phyloP scores from a whole-genome alignment of 2,888 invertebrate genomes.

The Caenorhabditis sp. region DNA sequence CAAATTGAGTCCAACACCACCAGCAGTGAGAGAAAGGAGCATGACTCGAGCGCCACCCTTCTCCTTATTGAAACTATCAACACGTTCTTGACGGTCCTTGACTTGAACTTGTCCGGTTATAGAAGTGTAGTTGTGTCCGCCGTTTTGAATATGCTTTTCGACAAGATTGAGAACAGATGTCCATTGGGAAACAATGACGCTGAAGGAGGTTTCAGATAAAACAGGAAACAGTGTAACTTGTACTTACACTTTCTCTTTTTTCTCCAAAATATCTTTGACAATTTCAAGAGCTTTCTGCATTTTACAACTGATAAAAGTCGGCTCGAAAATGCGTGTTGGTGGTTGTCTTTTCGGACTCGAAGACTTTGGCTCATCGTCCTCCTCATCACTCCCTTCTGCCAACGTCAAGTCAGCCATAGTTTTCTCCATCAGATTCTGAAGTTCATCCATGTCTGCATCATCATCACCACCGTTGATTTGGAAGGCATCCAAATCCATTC shows the following conservation, averaged over 20 bases:
- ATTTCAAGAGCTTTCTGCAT: conserved; percentile 64
- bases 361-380: background rate
- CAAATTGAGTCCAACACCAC: conserved; percentile 95
- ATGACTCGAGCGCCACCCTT: conserved; percentile 86
- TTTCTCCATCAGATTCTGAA: conserved; percentile 66
- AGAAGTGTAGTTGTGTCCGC: conserved; percentile 85
- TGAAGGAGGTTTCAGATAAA: conserved; percentile 43
- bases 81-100: conserved; percentile 82
- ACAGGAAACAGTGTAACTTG: background rate
- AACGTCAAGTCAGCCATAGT: conserved; percentile 74
- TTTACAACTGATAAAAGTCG: conserved; percentile 56
- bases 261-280: conserved; percentile 62
- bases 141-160: conserved; percentile 86
- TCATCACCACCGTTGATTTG: conserved; percentile 71
- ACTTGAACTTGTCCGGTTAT: conserved; percentile 89
- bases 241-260: conserved; percentile 67
- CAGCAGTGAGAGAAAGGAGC: conserved; percentile 93
- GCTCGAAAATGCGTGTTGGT: conserved; percentile 71
- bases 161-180: conserved; percentile 90
- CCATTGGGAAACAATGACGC: conserved; percentile 94
- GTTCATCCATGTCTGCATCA: conserved; percentile 45
- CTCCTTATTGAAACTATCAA: conserved; percentile 88
- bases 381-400: conserved; percentile 53
- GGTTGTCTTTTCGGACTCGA: conserved; percentile 6
- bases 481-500: conserved; percentile 80